Evolutionary conservation across 2,888 invertebrate genomes (phyloP).

Genomic region (Ophion ellenae): DNA sequence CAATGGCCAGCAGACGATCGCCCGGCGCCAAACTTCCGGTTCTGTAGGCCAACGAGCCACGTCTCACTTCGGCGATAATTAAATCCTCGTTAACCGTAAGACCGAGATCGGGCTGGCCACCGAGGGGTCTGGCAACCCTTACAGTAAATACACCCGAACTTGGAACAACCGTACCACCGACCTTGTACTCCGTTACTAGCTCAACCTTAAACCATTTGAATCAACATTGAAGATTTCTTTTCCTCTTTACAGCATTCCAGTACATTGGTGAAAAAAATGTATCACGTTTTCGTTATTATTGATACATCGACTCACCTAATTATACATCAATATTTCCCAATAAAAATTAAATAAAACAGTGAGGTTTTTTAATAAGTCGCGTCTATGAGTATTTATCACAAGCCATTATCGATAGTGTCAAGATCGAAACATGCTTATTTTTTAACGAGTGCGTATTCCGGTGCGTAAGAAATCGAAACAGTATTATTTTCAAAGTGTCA

Average conservation of each 20-base stretch:
- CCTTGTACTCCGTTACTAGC: slow-evolving; percentile 94
- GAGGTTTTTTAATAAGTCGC: no score
- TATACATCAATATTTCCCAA: no score
- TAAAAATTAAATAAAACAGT: no score
- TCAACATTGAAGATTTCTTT: not conserved
- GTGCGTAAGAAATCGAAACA: no score
- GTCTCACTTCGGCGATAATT: slow-evolving; percentile 94
- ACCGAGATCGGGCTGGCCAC: slow-evolving; percentile 91
- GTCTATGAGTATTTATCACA: no score
- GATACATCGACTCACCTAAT: no score
- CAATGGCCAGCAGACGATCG: slow-evolving; percentile 94
- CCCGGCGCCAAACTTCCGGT: slow-evolving; percentile 94
- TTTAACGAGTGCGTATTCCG: no score
- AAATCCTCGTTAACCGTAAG: slow-evolving; percentile 95
- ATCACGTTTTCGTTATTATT: no score
- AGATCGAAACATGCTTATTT: no score
- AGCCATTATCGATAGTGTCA: no score
- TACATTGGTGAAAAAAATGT: not conserved
- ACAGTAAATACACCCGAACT: slow-evolving; percentile 96
- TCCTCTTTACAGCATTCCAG: not conserved
- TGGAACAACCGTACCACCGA: slow-evolving; percentile 95
- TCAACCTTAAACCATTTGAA: slow-evolving; percentile 85
- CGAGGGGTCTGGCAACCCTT: slow-evolving; percentile 89
- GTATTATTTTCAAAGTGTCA: no score
- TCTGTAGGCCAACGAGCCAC: slow-evolving; percentile 95